Evolutionary conservation across 30 jellyfish, hydroid and myxozoan species (phyloP).

Genomic region (Sanderia malayensis): DNA sequence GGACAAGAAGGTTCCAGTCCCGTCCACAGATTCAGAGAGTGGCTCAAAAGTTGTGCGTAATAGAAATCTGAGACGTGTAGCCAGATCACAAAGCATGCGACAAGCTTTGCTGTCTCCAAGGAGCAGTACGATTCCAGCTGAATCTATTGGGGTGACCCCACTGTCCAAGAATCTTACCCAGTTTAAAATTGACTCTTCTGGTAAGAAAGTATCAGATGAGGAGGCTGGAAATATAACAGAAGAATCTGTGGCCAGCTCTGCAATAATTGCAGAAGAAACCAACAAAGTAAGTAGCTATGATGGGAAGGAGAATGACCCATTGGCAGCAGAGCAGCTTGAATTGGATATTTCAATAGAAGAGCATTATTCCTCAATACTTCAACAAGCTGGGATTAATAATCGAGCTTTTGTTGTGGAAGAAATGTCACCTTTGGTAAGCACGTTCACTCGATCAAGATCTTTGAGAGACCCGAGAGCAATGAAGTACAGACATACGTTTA

Average conservation of each 20-base stretch:
- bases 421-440: constrained; percentile 33
- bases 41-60: neutral
- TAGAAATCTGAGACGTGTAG: constrained; percentile 11
- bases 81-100: constrained; percentile 47
- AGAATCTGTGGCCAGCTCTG: neutral
- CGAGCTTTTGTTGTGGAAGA: constrained; percentile 54
- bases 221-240: constrained; percentile 1
- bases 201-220: constrained; percentile 5
- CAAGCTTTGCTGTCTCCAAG: constrained; percentile 35
- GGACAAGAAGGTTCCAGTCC: constrained; percentile 1
- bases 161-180: constrained; percentile 9
- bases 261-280: neutral
- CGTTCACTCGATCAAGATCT: constrained; percentile 36
- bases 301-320: neutral
- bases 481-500: constrained; percentile 52
- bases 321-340: constrained; percentile 15
- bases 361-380: constrained; percentile 39
- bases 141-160: constrained; percentile 39
- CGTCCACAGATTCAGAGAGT: constrained; percentile 11
- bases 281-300: neutral
- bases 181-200: constrained; percentile 21
- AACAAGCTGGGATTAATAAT: constrained; percentile 62
- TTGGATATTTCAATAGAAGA: constrained; percentile 52
- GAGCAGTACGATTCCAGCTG: constrained; percentile 5
- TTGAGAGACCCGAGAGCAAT: constrained; percentile 39